Evolutionary conservation across 1,140 invertebrate species (phyloP).

Genomic region (Pachyrhynchus sulphureomaculatus): DNA sequence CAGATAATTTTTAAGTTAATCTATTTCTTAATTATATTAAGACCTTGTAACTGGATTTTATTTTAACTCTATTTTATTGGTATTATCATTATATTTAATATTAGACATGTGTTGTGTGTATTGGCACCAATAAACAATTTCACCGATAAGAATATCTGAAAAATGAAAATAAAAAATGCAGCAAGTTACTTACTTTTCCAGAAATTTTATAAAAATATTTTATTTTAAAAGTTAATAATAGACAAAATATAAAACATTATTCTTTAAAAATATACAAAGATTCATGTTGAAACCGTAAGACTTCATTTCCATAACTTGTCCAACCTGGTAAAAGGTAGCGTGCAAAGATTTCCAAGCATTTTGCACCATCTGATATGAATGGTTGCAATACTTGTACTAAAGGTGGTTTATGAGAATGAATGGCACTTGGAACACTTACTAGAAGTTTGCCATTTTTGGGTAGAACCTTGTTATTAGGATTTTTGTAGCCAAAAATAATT

Average conservation of each 20-base stretch:
- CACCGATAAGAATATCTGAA: too few relatives aligned
- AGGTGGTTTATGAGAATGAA: conserved; percentile 91
- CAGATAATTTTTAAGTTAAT: too few relatives aligned
- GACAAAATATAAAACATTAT: too few relatives aligned
- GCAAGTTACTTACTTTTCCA: too few relatives aligned
- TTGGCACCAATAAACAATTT: too few relatives aligned
- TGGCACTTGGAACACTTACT: conserved; percentile 82
- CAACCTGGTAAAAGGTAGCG: conserved; percentile 81
- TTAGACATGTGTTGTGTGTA: too few relatives aligned
- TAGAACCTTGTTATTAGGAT: conserved; percentile 32
- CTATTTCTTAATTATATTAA: too few relatives aligned
- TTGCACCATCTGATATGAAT: conserved; percentile 61
- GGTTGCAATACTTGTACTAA: conserved; percentile 66
- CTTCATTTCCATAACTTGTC: conserved; percentile 83
- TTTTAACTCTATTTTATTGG: too few relatives aligned
- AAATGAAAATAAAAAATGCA: too few relatives aligned
- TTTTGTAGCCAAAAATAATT: conserved; percentile 65
- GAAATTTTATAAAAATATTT: not conserved
- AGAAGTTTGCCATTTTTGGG: conserved; percentile 64
- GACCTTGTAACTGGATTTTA: too few relatives aligned
- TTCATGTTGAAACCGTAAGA: conserved; percentile 75
- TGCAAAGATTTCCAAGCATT: conserved; percentile 86
- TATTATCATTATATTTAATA: too few relatives aligned
- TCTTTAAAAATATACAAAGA: conserved; percentile 53
- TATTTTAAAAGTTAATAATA: not conserved